These are phyloP conservation scores for Ectemnius continuus DNA, from an alignment of 2,888 invertebrate genomes.

Conservation along the genomic window DNA sequence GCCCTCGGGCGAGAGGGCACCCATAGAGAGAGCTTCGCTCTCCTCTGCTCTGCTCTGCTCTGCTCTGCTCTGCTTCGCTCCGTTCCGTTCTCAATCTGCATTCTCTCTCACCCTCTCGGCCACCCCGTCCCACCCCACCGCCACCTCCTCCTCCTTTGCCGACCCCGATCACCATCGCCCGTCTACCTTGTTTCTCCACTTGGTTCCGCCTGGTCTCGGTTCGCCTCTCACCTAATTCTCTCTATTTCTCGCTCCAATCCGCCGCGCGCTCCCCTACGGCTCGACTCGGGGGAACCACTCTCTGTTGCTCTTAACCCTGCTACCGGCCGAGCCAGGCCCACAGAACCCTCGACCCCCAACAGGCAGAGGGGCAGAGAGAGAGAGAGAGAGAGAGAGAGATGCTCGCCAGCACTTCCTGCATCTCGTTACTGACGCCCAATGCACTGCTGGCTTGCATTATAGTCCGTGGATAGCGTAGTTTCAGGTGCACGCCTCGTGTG, in stretches of 20 bases:
- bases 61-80: too few species aligned
- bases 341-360: constrained; percentile 14
- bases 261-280: constrained; percentile 22
- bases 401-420: constrained; percentile 73
- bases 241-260: constrained; percentile 40
- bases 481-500: constrained; percentile 38
- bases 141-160: neutral
- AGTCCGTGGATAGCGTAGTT: constrained; percentile 60
- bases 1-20: constrained; percentile 59
- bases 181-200: constrained; percentile 5
- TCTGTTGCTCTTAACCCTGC: constrained; percentile 8
- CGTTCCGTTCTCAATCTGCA: constrained; percentile 43
- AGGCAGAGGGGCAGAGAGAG: constrained; percentile 12
- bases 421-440: constrained; percentile 75
- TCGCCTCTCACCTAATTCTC: constrained; percentile 45
- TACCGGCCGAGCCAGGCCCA: constrained; percentile 32
- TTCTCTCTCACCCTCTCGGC: constrained; percentile 40
- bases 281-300: constrained; percentile 7
- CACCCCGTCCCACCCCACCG: neutral
- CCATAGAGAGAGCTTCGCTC: constrained; percentile 19
- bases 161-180: constrained; percentile 41
- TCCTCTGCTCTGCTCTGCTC: too few species aligned
- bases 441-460: constrained; percentile 75
- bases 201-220: constrained; percentile 19
- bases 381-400: constrained; percentile 27